phyloP scores from a whole-genome alignment of 2,888 invertebrate genomes.

The Conus canariensis region DNA sequence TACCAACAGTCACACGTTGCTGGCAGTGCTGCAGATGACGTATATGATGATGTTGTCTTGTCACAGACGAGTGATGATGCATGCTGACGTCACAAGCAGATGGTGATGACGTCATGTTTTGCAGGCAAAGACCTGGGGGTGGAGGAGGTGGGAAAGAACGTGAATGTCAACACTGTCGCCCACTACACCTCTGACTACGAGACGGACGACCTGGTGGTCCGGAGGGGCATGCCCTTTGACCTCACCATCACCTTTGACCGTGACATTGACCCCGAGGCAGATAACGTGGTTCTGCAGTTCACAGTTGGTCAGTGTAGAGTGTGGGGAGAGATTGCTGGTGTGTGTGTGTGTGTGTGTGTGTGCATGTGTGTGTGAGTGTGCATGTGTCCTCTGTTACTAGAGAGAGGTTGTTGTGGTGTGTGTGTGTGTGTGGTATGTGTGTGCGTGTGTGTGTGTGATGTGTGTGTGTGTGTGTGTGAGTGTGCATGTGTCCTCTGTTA shows the following conservation, averaged over 20 bases:
- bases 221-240: constrained; percentile 71
- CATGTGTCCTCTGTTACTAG: not conserved
- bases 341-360: not conserved
- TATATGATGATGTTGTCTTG: too few species aligned
- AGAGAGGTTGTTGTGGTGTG: too few species aligned
- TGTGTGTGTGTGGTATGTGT: too few species aligned
- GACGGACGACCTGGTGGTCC: constrained; percentile 65
- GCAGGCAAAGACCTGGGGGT: constrained; percentile 57
- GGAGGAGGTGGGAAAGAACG: constrained; percentile 54
- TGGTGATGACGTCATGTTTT: not conserved
- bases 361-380: not conserved
- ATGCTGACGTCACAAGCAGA: too few species aligned
- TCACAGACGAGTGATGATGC: too few species aligned
- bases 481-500: too few species aligned
- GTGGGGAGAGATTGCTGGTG: not conserved
- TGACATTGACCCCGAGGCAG: constrained; percentile 58
- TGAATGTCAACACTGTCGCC: constrained; percentile 56
- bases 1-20: too few species aligned
- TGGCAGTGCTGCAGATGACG: too few species aligned
- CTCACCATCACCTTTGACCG: constrained; percentile 69
- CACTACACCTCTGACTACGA: constrained; percentile 73
- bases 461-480: too few species aligned
- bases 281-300: constrained; percentile 64
- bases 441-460: too few species aligned
- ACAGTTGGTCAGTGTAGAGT: constrained; percentile 58